These are phyloP conservation scores for Laothoe populi DNA, from an alignment of 2,888 invertebrate genomes.

Conservation along the genomic window DNA sequence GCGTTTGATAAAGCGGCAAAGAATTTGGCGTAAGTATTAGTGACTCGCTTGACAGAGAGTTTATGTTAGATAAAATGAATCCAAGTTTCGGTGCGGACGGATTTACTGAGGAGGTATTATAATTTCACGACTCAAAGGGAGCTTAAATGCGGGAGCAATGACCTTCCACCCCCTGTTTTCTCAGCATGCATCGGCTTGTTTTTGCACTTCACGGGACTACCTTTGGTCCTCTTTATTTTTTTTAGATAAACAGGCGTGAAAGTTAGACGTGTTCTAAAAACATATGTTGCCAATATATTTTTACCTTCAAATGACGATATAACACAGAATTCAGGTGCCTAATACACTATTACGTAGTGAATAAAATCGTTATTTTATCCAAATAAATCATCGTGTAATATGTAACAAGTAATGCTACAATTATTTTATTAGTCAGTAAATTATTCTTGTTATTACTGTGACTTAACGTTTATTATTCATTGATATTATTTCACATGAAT, in stretches of 20 bases:
- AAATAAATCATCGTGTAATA: neutral
- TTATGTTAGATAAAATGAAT: neutral
- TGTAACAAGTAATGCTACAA: no score
- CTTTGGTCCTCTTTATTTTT: constrained; percentile 45
- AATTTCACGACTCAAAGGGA: constrained; percentile 60
- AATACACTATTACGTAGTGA: no score
- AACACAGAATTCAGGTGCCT: no score
- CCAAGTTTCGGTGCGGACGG: constrained; percentile 29
- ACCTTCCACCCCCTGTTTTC: constrained; percentile 75
- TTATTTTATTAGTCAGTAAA: constrained; percentile 9
- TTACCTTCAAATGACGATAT: no score
- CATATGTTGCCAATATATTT: no score
- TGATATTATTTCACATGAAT: constrained; percentile 19
- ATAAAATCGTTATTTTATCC: neutral
- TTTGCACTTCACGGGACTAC: constrained; percentile 48
- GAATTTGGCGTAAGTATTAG: neutral
- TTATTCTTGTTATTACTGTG: constrained; percentile 6
- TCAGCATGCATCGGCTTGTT: constrained; percentile 58
- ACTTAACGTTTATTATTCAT: constrained; percentile 7
- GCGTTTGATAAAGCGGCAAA: neutral
- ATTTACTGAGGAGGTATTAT: constrained; percentile 51
- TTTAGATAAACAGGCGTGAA: neutral
- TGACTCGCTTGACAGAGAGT: neutral
- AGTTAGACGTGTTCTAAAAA: no score
- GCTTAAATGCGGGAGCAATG: constrained; percentile 61